phyloP scores from a whole-genome alignment of 64 coral and sea anemone species.

The Montipora sp. region DNA sequence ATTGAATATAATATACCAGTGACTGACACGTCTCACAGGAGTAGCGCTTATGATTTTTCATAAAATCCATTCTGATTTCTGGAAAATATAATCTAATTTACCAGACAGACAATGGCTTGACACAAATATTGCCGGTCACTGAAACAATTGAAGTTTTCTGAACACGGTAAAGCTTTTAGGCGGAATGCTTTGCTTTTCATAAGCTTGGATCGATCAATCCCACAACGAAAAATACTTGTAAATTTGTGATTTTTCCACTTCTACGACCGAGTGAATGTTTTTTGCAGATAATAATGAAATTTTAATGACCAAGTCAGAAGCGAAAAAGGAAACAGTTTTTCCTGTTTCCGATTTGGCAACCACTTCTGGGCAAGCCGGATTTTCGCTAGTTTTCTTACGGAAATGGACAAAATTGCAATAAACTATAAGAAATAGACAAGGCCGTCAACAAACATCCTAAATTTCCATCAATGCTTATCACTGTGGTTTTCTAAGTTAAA shows the following conservation, averaged over 20 bases:
- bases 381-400: background rate
- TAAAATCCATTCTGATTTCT: too few relatives aligned
- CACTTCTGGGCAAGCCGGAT: background rate
- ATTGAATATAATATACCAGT: too few relatives aligned
- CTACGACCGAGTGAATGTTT: background rate
- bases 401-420: background rate
- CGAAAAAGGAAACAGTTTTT: background rate
- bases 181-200: background rate
- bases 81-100: conserved; percentile 38
- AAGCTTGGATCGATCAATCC: background rate
- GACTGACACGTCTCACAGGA: too few relatives aligned
- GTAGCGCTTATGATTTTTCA: too few relatives aligned
- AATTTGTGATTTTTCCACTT: background rate
- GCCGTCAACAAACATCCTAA: background rate
- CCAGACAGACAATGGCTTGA: too few relatives aligned
- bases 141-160: background rate
- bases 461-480: background rate
- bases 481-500: background rate
- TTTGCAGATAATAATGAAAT: background rate
- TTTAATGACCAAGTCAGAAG: conserved; percentile 39
- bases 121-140: too few relatives aligned
- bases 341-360: conserved; percentile 4
- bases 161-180: background rate
- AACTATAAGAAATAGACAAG: background rate
- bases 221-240: background rate